Evolutionary conservation across 2,797 vertebrate genomes (phyloP).

Genomic region (Margarornis squamiger): DNA sequence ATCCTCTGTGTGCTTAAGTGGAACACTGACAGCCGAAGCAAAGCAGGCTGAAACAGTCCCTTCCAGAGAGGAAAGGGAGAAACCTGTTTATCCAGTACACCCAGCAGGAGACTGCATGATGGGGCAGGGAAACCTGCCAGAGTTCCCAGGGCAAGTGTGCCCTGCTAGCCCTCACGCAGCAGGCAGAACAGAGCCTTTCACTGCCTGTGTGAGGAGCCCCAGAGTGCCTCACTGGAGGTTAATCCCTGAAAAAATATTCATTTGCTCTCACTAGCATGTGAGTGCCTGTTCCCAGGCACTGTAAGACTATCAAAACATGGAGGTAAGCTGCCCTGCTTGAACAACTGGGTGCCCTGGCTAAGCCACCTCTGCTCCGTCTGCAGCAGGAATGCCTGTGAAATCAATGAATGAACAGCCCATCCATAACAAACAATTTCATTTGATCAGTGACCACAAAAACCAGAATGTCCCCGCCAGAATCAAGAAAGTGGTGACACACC

Average conservation of each 20-base stretch:
- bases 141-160: not conserved
- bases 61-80: not conserved
- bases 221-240: not conserved
- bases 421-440: not conserved
- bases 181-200: not conserved
- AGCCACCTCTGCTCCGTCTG: rapidly evolving
- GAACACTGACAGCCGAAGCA: not conserved
- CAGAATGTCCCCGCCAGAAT: not conserved
- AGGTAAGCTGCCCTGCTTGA: not conserved
- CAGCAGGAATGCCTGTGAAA: not conserved
- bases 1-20: conserved; percentile 11
- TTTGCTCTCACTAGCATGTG: not conserved
- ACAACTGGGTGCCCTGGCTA: not conserved
- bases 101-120: not conserved
- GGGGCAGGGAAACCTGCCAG: not conserved
- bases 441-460: not conserved
- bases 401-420: not conserved
- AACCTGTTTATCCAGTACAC: not conserved
- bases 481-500: rapidly evolving
- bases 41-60: not conserved
- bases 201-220: not conserved
- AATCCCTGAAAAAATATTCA: not conserved
- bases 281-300: not conserved
- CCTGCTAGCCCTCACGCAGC: not conserved
- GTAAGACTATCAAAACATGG: not conserved